phyloP scores from a whole-genome alignment of 2,888 invertebrate species.

The Stenodema calcarata region DNA sequence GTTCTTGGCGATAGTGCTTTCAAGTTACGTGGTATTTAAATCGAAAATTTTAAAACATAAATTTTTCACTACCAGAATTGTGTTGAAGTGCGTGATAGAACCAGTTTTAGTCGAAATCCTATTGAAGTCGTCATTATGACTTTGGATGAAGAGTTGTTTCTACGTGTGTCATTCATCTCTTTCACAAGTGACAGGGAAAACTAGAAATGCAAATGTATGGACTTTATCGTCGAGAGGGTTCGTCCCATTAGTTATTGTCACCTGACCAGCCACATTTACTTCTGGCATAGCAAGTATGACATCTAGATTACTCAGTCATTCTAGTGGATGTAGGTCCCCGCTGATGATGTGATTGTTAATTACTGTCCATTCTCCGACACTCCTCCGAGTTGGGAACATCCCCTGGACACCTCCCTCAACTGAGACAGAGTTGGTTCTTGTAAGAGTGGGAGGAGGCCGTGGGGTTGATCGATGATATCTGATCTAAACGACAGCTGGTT shows the following conservation, averaged over 20 bases:
- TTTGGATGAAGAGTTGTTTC: neutral
- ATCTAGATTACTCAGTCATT: neutral
- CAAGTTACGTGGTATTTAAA: too few relatives aligned
- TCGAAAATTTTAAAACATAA: too few relatives aligned
- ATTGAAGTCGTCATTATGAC: too few relatives aligned
- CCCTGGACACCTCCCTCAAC: neutral
- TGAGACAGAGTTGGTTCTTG: neutral
- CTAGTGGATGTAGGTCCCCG: neutral
- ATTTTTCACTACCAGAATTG: too few relatives aligned
- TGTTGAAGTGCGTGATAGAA: too few relatives aligned
- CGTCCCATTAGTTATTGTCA: neutral
- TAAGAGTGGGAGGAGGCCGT: neutral
- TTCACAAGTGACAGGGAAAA: neutral
- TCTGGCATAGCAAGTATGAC: neutral
- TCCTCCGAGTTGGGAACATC: neutral
- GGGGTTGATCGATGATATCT: neutral
- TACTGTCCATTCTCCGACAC: neutral
- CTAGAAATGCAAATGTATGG: neutral
- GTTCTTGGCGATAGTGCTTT: too few relatives aligned
- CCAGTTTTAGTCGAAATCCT: too few relatives aligned
- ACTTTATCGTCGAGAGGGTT: neutral
- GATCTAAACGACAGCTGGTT: neutral
- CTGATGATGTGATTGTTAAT: neutral
- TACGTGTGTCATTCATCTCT: neutral
- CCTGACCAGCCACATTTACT: neutral